Evolutionary conservation across 2,888 invertebrate genomes (phyloP).

Genomic region (Petrophora chlorosata): DNA sequence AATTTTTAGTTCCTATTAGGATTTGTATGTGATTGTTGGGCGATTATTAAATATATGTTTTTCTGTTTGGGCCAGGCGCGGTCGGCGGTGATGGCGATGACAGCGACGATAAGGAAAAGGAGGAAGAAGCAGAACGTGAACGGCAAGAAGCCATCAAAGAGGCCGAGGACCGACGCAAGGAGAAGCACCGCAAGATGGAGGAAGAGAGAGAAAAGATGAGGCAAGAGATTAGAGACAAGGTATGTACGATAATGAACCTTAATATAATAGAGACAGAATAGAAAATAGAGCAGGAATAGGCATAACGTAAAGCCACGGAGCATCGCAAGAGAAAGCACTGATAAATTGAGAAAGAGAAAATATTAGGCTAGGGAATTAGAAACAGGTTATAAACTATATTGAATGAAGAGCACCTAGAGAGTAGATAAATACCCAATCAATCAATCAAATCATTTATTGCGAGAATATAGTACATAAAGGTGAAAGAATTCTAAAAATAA

Average conservation of each 20-base stretch:
- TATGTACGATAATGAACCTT: constrained; percentile 68
- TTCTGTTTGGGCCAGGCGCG: constrained; percentile 86
- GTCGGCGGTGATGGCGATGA: constrained; percentile 95
- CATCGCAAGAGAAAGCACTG: background rate
- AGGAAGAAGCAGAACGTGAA: constrained; percentile 99
- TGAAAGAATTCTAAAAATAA: no score
- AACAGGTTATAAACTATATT: no score
- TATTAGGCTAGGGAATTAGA: background rate
- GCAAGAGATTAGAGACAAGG: constrained; percentile 99
- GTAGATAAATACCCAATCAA: no score
- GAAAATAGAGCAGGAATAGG: background rate
- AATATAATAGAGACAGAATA: background rate
- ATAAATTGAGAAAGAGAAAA: background rate
- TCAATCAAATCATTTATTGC: no score
- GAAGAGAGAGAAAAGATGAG: constrained; percentile 99
- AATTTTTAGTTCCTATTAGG: constrained; percentile 10
- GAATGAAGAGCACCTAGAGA: no score
- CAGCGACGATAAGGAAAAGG: constrained; percentile 98
- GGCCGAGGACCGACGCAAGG: constrained; percentile 98
- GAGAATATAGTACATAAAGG: no score
- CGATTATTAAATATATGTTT: background rate
- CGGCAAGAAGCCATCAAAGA: constrained; percentile 98
- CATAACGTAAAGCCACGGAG: background rate
- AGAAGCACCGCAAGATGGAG: constrained; percentile 99
- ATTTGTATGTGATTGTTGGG: no score